Base-by-base conservation (phyloP, 2,888 invertebrate genomes). In the Drosophila acutilabella region DNA sequence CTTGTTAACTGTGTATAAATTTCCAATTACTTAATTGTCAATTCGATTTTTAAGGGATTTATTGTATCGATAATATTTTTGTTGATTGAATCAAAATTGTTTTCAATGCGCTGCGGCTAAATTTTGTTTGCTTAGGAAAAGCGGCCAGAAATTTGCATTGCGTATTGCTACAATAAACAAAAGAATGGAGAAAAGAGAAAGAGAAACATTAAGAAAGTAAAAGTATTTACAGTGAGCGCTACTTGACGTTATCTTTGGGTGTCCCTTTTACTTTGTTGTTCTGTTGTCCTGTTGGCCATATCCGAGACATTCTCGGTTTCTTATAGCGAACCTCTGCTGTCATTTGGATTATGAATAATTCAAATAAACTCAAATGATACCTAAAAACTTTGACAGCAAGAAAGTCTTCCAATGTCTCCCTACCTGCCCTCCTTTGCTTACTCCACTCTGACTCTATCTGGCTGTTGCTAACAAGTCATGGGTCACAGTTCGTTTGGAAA, bases 291-390 rank as follows among this genome's bases (percentile, higher is more conserved):
- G 13, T 36, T 41, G 45, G 42, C 53, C 66, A 66, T 65, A 70
- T 65, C 74, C 53, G 53, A 57, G 56, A 45, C 36, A 23, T 56
- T 56, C 64, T 75, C 62, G 64, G 72, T 74, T 75, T 71, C 85
- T 84, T 81, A 74, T 72, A 48, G 67, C 69, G 72, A 72, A 71
- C 70, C 75, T 71, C 52, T 64, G 70, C 62, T 78, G 75, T 65
- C 74, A 77, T 54, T 70, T 74, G 87, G 87, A 86, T 86, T 86
- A 86, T 86, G 85, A 86, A 86, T 86, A 86, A 86, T 86, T 86
- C 87, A 86, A 86, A 88, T 83, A 86, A 88, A 83, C 89, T 79
- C 83, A 81, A 86, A 86, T 86, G 89, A 88, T 88, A 88, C 85
- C 89, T 81, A 82, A 88, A 88, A 84, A 84, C 80, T 88, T 84